Base-by-base conservation (phyloP, 1,140 invertebrate genomes). In the Helicoverpa zea region DNA sequence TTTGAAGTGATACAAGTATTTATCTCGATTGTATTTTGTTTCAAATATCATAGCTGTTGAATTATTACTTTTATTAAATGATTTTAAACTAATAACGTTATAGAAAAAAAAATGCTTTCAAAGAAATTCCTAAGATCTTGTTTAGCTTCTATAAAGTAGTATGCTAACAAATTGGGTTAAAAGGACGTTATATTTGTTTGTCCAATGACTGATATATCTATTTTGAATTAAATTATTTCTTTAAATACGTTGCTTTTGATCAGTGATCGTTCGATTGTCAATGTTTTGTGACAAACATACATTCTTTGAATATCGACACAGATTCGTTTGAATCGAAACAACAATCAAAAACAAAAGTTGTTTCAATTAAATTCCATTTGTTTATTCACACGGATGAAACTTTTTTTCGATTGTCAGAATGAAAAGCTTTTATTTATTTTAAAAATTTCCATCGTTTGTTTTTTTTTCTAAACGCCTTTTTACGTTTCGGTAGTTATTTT, bases 311-410 rank as follows among this genome's bases (percentile, higher is more conserved):
- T 72, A 70, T 81, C 29, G n/a, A 63, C 75, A 66, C 47, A 77
- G 68, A 83, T 81, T 81, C 77, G 80, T 87, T 88, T 83, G 85
- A 81, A 86, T 79, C 75, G 72, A 52, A 74, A 76, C 52, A 77
- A 78, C 81, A 84, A 86, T 87, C 80, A 84, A 89, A 83, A 91
- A 86, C 75, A 83, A 75, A 84, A 83, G 82, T 86, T 86, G 81
- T 87, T 86, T 76, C 86, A 91, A 88, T 88, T 86, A 90, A 91
- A 90, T 90, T 89, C 86, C 86, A 75, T 86, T 89, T 90, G 84
- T 85, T 90, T 87, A 83, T 87, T 87, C 81, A 81, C 66, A 82
- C 83, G 64, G 79, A 79, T 86, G 72, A 81, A 89, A 88, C 82
- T 80, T 81, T 90, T 90, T 90, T 51, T 43, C 16, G 18, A 23